phyloP scores from a whole-genome alignment of 2,797 vertebrate genomes.

The Pangasius macronema region DNA sequence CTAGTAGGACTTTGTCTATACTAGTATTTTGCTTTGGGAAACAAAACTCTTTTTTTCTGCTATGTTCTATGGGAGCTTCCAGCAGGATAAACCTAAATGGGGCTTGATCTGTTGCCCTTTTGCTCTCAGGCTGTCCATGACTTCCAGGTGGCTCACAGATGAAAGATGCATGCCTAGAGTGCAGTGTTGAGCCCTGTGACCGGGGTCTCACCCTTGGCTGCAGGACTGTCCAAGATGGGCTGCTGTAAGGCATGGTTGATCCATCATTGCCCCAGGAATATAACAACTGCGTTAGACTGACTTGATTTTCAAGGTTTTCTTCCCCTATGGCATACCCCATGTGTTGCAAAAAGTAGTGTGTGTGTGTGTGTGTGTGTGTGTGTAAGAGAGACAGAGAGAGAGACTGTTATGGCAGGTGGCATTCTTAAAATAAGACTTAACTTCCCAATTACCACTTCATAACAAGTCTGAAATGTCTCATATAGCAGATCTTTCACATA shows the following conservation, averaged over 20 bases:
- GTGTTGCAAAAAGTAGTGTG: neutral
- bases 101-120: neutral
- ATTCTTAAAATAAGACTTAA: neutral
- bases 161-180: neutral
- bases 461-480: neutral
- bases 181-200: conserved; percentile 9
- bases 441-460: neutral
- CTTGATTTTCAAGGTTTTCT: conserved; percentile 5
- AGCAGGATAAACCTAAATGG: neutral
- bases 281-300: conserved; percentile 19
- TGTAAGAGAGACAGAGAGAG: neutral
- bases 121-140: neutral
- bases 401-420: neutral
- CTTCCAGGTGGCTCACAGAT: conserved; percentile 5
- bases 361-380: neutral
- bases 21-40: neutral
- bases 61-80: neutral
- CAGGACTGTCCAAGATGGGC: neutral
- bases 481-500: neutral
- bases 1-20: neutral
- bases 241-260: conserved; percentile 18
- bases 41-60: neutral
- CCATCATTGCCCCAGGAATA: neutral
- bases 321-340: conserved; percentile 1
- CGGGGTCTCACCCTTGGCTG: conserved; percentile 4